Percentiles rank a stretch among this genome's conserved stretches.
Conservation (phyloP, 2,888 invertebrate genomes). For the Heliconius erato region DNA sequence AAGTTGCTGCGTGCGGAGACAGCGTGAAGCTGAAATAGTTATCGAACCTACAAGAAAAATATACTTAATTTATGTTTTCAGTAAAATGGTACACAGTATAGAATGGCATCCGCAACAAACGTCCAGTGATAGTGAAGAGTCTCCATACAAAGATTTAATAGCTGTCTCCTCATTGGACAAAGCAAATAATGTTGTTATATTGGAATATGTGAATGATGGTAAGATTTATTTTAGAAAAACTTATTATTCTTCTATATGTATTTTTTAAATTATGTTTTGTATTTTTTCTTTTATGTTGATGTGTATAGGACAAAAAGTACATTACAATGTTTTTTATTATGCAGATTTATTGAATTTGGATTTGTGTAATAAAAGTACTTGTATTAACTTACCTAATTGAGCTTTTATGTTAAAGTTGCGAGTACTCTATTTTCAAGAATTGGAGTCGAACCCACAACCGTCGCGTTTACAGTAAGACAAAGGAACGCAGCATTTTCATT, state of each 20-base stretch:
- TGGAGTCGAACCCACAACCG: too few relatives aligned
- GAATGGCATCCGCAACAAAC: conserved; percentile 91
- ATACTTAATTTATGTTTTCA: conserved; percentile 54
- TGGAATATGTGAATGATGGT: conserved; percentile 71
- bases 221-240: background rate
- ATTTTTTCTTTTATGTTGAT: background rate
- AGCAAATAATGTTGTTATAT: conserved; percentile 75
- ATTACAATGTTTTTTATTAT: too few relatives aligned
- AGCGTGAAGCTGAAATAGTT: background rate
- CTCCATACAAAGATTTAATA: conserved; percentile 87
- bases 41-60: too few relatives aligned
- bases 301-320: too few relatives aligned
- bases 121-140: conserved; percentile 82
- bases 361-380: too few relatives aligned
- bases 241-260: background rate
- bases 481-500: background rate
- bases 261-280: background rate
- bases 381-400: too few relatives aligned
- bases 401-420: too few relatives aligned
- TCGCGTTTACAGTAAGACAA: too few relatives aligned
- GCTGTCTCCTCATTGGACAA: conserved; percentile 85
- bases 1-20: too few relatives aligned
- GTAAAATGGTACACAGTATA: conserved; percentile 88
- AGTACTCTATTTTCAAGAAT: too few relatives aligned
- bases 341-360: too few relatives aligned